A percentile compares a stretch with the other conserved stretches of the same genome.
Evolutionary conservation across 2,888 invertebrate species (phyloP).

Genomic region (Drosophila neotestacea): DNA sequence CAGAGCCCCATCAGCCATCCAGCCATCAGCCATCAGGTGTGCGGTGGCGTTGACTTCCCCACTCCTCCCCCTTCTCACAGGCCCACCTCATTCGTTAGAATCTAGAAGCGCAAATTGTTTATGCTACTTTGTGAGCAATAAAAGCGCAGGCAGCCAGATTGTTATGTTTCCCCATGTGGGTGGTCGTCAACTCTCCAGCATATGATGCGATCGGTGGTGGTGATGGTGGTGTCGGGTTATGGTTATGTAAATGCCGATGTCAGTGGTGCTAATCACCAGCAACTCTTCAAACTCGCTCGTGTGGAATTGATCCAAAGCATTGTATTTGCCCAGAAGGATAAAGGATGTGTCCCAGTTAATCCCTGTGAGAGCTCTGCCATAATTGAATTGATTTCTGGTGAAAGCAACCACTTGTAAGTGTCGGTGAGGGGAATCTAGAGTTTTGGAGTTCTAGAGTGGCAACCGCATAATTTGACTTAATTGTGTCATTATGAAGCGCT

Average conservation of each 20-base stretch:
- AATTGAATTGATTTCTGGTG: slow-evolving; percentile 69
- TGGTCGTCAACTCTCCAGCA: slow-evolving; percentile 58
- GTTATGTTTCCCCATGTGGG: slow-evolving; percentile 58
- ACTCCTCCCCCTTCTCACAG: not conserved
- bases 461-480: slow-evolving; percentile 74
- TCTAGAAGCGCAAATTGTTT: slow-evolving; percentile 73
- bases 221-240: slow-evolving; percentile 7
- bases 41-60: slow-evolving; percentile 74
- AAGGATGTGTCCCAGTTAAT: slow-evolving; percentile 40
- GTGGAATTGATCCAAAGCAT: slow-evolving; percentile 77
- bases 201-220: slow-evolving; percentile 47
- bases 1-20: slow-evolving; percentile 15
- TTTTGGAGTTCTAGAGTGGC: slow-evolving; percentile 29
- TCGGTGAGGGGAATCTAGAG: slow-evolving; percentile 10
- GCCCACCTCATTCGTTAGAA: slow-evolving; percentile 36
- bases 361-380: slow-evolving; percentile 64
- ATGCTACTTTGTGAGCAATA: slow-evolving; percentile 80
- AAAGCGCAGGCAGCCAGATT: slow-evolving; percentile 56
- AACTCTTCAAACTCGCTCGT: slow-evolving; percentile 82
- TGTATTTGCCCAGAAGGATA: slow-evolving; percentile 55
- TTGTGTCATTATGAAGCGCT: slow-evolving; percentile 73
- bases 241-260: slow-evolving; percentile 44
- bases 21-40: slow-evolving; percentile 70
- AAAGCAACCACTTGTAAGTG: slow-evolving; percentile 72
- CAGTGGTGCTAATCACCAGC: slow-evolving; percentile 77